phyloP scores from a whole-genome alignment of 2,888 invertebrate species.

The Minunthozetes semirufus region DNA sequence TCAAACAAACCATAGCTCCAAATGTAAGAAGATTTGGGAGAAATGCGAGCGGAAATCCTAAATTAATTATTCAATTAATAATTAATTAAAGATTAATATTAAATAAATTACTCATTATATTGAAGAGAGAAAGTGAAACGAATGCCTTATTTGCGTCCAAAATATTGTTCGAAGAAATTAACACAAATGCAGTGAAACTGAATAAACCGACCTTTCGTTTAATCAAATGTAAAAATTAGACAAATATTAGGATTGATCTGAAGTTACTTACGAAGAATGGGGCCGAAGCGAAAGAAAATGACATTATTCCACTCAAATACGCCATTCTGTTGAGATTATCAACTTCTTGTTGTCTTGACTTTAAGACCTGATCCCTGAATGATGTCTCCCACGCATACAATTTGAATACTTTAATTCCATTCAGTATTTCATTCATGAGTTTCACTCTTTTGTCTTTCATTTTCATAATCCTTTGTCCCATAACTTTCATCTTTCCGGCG shows the following conservation, averaged over 20 bases:
- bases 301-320: conserved; percentile 77
- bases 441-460: conserved; percentile 87
- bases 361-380: conserved; percentile 76
- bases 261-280: conserved; percentile 52
- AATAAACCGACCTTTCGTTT: conserved; percentile 28
- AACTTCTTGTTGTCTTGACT: conserved; percentile 80
- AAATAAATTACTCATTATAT: conserved; percentile 45
- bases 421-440: conserved; percentile 84
- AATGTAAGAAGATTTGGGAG: conserved; percentile 38
- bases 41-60: conserved; percentile 43
- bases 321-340: conserved; percentile 76
- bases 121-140: conserved; percentile 49
- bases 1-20: conserved; percentile 26
- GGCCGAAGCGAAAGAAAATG: conserved; percentile 89
- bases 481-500: conserved; percentile 51
- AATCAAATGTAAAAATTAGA: conserved; percentile 51
- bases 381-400: conserved; percentile 91
- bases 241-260: not conserved
- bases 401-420: conserved; percentile 85
- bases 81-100: not conserved
- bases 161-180: conserved; percentile 30
- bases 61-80: conserved; percentile 42
- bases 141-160: conserved; percentile 47
- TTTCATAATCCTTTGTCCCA: conserved; percentile 58
- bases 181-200: conserved; percentile 35